Evolutionary conservation across 2,797 vertebrate genomes (phyloP).

Genomic region (Rhinophrynus dorsalis): DNA sequence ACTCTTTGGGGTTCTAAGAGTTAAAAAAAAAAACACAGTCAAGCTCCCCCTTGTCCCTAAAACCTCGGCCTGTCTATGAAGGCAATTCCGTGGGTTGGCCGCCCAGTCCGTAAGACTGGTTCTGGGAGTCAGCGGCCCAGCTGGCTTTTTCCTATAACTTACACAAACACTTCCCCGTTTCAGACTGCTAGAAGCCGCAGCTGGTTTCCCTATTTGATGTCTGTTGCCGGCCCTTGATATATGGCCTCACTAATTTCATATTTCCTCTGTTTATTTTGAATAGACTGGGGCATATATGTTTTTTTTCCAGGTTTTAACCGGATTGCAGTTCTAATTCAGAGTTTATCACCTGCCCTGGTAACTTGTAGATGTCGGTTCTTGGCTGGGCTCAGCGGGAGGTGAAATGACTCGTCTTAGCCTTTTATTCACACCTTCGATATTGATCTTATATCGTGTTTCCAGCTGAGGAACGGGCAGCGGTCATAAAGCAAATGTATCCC

Average conservation of each 20-base stretch:
- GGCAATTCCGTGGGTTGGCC: too few species aligned
- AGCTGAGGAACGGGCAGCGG: not conserved
- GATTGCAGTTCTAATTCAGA: not conserved
- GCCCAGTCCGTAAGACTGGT: too few species aligned
- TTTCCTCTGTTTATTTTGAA: not conserved
- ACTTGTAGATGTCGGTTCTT: not conserved
- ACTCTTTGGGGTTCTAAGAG: too few species aligned
- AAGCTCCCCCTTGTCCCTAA: too few species aligned
- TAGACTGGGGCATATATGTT: not conserved
- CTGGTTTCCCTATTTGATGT: not conserved
- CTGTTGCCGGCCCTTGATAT: not conserved
- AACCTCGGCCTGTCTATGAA: too few species aligned
- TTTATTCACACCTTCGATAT: too few species aligned
- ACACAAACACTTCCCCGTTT: too few species aligned
- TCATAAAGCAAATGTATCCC: too few species aligned
- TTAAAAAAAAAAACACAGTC: too few species aligned
- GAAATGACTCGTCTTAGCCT: not conserved
- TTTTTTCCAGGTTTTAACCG: not conserved
- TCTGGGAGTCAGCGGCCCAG: too few species aligned
- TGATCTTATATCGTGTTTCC: not conserved
- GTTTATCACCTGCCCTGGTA: not conserved
- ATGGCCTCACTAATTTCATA: not conserved
- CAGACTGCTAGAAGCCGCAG: too few species aligned
- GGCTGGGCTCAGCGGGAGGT: not conserved
- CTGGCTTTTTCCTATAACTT: too few species aligned